Percentiles rank a stretch among this genome's conserved stretches.
These are phyloP conservation scores for Plecturocebus donacophilus DNA, from an alignment of 2,113 vertebrate species.

Conservation along the genomic window DNA sequence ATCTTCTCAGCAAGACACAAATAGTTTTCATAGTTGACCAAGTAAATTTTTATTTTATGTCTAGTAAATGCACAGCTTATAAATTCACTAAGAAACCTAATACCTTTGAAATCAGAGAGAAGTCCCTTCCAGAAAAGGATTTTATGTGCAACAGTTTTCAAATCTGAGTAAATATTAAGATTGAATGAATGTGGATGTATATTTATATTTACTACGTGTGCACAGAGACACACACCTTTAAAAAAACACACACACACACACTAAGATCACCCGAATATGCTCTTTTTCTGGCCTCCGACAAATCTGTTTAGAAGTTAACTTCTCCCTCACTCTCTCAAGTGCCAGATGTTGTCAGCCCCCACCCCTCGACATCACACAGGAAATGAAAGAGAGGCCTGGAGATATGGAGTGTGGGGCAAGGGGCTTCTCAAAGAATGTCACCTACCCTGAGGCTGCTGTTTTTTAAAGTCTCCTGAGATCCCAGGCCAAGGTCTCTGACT, in stretches of 20 bases:
- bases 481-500: not conserved
- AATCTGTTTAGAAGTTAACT: not conserved
- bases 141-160: constrained; percentile 1
- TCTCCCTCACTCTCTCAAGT: not conserved
- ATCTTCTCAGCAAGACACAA: not conserved
- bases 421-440: not conserved
- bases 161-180: not conserved
- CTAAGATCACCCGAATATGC: not conserved
- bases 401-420: not conserved
- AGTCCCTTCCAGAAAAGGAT: constrained; percentile 10
- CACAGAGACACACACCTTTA: not conserved
- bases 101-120: not conserved
- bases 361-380: constrained; percentile 6
- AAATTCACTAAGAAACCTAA: constrained; percentile 47
- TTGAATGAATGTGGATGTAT: not conserved
- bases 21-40: constrained; percentile 1
- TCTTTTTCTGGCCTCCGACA: not conserved
- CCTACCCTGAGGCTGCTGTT: not conserved
- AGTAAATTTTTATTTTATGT: not conserved
- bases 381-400: constrained; percentile 36
- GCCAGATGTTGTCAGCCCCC: constrained; percentile 15
- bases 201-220: not conserved
- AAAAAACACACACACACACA: not conserved
- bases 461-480: not conserved
- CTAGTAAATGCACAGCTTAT: not conserved